Evolutionary conservation across 1,140 invertebrate genomes (phyloP).

Genomic region (Eubasilissa regina): DNA sequence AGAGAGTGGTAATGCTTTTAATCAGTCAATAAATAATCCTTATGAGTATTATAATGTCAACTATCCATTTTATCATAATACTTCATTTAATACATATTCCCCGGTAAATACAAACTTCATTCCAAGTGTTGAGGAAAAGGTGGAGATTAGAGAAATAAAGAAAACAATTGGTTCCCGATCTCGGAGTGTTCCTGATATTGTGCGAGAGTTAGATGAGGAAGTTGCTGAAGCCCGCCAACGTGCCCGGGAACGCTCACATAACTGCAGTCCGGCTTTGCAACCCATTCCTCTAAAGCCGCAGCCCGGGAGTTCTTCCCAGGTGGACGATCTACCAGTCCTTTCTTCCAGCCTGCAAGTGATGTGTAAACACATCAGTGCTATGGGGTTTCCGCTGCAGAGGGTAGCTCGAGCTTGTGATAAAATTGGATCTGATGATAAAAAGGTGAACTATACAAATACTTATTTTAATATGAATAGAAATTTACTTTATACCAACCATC

Average conservation of each 20-base stretch:
- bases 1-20: slow-evolving; percentile 15
- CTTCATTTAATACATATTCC: slow-evolving; percentile 62
- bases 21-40: slow-evolving; percentile 34
- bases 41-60: slow-evolving; percentile 45
- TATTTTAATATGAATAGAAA: not conserved
- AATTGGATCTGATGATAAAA: slow-evolving; percentile 87
- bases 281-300: not conserved
- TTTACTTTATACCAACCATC: not conserved
- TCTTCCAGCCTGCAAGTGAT: slow-evolving; percentile 76
- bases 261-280: slow-evolving; percentile 63
- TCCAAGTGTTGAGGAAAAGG: slow-evolving; percentile 58
- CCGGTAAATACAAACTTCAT: slow-evolving; percentile 60
- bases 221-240: slow-evolving; percentile 72
- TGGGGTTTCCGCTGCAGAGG: slow-evolving; percentile 88
- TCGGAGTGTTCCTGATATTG: slow-evolving; percentile 81
- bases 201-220: slow-evolving; percentile 81
- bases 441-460: slow-evolving; percentile 72
- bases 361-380: slow-evolving; percentile 81
- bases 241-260: slow-evolving; percentile 67
- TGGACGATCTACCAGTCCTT: slow-evolving; percentile 68
- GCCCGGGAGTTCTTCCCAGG: slow-evolving; percentile 1
- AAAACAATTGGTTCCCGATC: slow-evolving; percentile 71
- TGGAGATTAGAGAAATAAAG: slow-evolving; percentile 61
- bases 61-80: slow-evolving; percentile 41
- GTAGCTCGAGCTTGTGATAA: slow-evolving; percentile 82